Evolutionary conservation across 2,888 invertebrate genomes (phyloP).

Genomic region (Sericinus montela): DNA sequence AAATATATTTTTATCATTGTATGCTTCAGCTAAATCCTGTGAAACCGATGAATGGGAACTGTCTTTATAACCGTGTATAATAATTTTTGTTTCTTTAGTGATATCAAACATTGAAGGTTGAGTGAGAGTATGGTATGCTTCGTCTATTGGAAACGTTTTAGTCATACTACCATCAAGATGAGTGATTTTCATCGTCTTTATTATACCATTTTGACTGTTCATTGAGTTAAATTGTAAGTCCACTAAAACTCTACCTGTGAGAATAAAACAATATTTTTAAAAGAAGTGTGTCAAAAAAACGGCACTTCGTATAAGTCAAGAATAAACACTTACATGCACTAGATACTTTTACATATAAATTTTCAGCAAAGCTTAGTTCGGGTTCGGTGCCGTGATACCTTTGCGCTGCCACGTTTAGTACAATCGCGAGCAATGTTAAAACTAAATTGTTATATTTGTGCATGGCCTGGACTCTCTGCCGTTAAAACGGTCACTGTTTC

Average conservation of each 20-base stretch:
- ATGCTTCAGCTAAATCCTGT: conserved; percentile 58
- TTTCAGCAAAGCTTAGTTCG: conserved; percentile 62
- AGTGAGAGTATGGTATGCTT: conserved; percentile 52
- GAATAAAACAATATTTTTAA: conserved; percentile 20
- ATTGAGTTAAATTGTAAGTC: conserved; percentile 54
- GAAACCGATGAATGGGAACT: conserved; percentile 65
- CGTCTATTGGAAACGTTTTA: conserved; percentile 53
- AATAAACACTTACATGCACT: conserved; percentile 62
- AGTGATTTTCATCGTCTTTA: conserved; percentile 63
- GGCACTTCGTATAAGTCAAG: conserved; percentile 12
- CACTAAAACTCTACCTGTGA: conserved; percentile 68
- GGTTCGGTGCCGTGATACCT: conserved; percentile 27
- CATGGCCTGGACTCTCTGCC: conserved; percentile 62
- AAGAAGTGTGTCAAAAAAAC: not conserved
- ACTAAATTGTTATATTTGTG: conserved; percentile 43
- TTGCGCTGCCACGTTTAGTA: conserved; percentile 28
- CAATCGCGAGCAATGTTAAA: conserved; percentile 38
- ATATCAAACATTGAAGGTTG: conserved; percentile 59
- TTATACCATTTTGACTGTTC: conserved; percentile 48
- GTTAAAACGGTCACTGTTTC: conserved; percentile 70
- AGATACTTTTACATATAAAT: conserved; percentile 61
- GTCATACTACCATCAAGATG: conserved; percentile 44
- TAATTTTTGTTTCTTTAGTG: conserved; percentile 65
- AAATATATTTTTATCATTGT: conserved; percentile 65
- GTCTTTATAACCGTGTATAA: conserved; percentile 71